Percentiles rank a stretch among this genome's conserved stretches.
phyloP scores from a whole-genome alignment of 2,797 vertebrate genomes.

The Coilia nasus region DNA sequence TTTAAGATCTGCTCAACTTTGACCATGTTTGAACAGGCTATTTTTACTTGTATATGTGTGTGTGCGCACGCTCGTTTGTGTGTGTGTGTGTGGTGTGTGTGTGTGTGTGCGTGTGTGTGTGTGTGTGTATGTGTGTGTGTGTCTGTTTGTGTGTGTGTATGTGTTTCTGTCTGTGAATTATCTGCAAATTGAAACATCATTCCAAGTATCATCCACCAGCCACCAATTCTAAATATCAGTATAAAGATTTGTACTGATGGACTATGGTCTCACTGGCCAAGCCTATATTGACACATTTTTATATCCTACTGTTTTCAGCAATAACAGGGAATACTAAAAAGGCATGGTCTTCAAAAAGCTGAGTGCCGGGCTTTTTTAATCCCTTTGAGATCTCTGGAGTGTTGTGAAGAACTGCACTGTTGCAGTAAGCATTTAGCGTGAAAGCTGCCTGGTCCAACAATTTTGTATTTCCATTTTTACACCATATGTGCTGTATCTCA shows the following conservation, averaged over 20 bases:
- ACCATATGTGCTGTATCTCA: background rate
- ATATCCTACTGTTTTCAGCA: conserved; percentile 5
- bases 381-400: background rate
- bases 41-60: background rate
- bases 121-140: background rate
- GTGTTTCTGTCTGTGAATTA: too few relatives aligned
- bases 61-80: background rate
- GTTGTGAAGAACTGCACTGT: background rate
- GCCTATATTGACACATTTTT: background rate
- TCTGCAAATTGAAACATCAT: background rate
- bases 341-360: background rate
- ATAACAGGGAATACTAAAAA: background rate
- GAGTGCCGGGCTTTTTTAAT: background rate
- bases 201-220: background rate
- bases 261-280: background rate
- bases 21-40: conserved; percentile 12
- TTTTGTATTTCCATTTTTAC: background rate
- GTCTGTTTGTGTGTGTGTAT: too few relatives aligned
- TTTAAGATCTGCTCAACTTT: background rate
- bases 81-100: background rate
- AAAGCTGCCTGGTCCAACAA: background rate
- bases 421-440: background rate
- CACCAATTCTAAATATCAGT: background rate
- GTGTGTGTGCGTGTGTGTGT: background rate
- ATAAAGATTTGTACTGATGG: background rate